These are phyloP conservation scores for Elmis aenea DNA, from an alignment of 2,888 invertebrate species.

Conservation along the genomic window DNA sequence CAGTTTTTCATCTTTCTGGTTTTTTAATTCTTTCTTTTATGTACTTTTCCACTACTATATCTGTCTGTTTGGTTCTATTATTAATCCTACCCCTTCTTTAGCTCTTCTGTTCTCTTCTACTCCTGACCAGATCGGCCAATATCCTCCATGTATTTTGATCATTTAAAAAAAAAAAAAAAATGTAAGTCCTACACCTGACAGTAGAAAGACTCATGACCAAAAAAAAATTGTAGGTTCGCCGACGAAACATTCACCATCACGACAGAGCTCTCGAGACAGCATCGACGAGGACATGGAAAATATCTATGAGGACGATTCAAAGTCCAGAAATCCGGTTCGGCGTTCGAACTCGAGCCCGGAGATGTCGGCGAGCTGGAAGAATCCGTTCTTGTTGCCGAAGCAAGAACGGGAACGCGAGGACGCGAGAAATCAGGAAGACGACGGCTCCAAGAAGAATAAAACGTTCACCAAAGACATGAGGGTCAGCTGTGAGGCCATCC, in stretches of 20 bases:
- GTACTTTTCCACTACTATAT: too few relatives aligned
- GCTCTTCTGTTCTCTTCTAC: too few relatives aligned
- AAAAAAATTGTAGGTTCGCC: slow-evolving; percentile 31
- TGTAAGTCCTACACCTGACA: too few relatives aligned
- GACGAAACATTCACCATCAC: slow-evolving; percentile 44
- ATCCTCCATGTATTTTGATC: too few relatives aligned
- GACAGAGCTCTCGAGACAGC: slow-evolving; percentile 53
- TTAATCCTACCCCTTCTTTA: too few relatives aligned
- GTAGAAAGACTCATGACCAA: too few relatives aligned
- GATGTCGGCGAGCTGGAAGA: slow-evolving; percentile 85
- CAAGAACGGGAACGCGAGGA: slow-evolving; percentile 30
- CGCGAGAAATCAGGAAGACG: slow-evolving; percentile 33
- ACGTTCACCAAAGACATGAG: slow-evolving; percentile 68
- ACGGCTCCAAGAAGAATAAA: slow-evolving; percentile 55
- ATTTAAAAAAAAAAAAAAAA: too few relatives aligned
- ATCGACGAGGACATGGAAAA: slow-evolving; percentile 50
- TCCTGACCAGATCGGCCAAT: too few relatives aligned
- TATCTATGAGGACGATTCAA: slow-evolving; percentile 36
- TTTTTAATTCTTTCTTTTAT: too few relatives aligned
- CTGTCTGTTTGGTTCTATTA: too few relatives aligned
- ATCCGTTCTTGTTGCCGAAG: slow-evolving; percentile 54
- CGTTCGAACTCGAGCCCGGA: slow-evolving; percentile 89
- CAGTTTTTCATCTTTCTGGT: too few relatives aligned
- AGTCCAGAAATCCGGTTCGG: slow-evolving; percentile 75
- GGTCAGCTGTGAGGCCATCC: slow-evolving; percentile 85